phyloP scores from a whole-genome alignment of 2,797 vertebrate species.

The Gymnoscopelus braueri region DNA sequence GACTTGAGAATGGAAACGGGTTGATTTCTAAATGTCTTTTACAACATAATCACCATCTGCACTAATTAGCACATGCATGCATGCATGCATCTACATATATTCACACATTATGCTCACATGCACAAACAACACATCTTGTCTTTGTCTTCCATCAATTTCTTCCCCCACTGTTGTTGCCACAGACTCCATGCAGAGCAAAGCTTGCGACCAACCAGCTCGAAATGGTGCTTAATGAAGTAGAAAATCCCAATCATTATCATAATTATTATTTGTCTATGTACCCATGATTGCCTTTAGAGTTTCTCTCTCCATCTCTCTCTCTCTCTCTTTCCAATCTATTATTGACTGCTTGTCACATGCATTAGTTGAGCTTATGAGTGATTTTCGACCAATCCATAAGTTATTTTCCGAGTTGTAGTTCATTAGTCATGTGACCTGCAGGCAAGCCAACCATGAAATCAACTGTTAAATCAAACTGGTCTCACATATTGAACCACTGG shows the following conservation, averaged over 20 bases:
- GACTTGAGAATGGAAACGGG: constrained; percentile 42
- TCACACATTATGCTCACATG: background rate
- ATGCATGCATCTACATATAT: constrained; percentile 3
- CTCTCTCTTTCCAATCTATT: constrained; percentile 35
- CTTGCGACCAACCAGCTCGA: constrained; percentile 70
- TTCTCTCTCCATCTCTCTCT: constrained; percentile 19
- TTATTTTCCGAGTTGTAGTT: constrained; percentile 49
- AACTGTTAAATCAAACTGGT: constrained; percentile 40
- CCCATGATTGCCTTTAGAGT: constrained; percentile 66
- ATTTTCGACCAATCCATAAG: constrained; percentile 63
- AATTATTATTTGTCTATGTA: constrained; percentile 72
- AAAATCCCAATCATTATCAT: constrained; percentile 79
- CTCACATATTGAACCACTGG: constrained; percentile 25
- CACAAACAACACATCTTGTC: constrained; percentile 17
- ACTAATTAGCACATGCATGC: constrained; percentile 61
- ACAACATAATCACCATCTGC: constrained; percentile 69
- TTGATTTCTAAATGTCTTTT: constrained; percentile 61
- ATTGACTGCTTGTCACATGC: constrained; percentile 56
- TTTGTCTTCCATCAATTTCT: constrained; percentile 29
- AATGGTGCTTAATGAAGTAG: constrained; percentile 80
- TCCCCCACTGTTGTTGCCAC: constrained; percentile 57
- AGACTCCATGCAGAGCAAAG: constrained; percentile 41
- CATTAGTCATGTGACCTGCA: constrained; percentile 30
- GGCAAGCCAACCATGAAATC: constrained; percentile 47
- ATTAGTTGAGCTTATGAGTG: constrained; percentile 55